Conservation (phyloP, 2,888 invertebrate genomes). For the Eilema griseolum region DNA sequence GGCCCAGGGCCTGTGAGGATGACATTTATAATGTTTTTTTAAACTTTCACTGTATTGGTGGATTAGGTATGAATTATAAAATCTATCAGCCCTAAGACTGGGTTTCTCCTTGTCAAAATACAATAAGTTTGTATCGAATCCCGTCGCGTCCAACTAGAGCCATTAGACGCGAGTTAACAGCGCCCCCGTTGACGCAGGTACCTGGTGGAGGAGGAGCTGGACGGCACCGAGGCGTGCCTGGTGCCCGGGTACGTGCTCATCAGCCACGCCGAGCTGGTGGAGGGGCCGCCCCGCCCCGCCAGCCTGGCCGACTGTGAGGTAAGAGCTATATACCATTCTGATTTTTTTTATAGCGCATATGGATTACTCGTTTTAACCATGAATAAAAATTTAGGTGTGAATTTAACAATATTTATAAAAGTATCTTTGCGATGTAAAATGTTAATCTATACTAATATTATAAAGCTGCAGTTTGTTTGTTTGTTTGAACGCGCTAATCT, state of each 20-base stretch:
- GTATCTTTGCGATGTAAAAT: too few species aligned
- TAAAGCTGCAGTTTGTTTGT: too few species aligned
- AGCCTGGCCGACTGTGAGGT: constrained; percentile 46
- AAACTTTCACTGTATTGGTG: neutral
- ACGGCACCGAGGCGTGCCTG: constrained; percentile 57
- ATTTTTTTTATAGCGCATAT: too few species aligned
- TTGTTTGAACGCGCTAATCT: too few species aligned
- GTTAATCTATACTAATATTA: too few species aligned
- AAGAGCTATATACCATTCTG: too few species aligned
- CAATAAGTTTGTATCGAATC: neutral
- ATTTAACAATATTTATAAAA: too few species aligned
- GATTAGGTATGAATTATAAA: neutral
- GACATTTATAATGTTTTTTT: neutral
- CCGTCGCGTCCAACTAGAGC: neutral
- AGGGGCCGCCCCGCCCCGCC: constrained; percentile 38
- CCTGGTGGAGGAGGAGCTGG: constrained; percentile 56
- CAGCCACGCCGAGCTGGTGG: constrained; percentile 24
- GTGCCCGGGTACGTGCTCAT: constrained; percentile 77
- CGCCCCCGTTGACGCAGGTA: constrained; percentile 33
- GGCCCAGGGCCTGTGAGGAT: neutral
- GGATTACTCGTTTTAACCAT: too few species aligned
- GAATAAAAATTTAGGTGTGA: too few species aligned
- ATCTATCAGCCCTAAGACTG: neutral
- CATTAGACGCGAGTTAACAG: neutral
- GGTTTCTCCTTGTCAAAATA: neutral